These are phyloP conservation scores for Gracilinanus agilis DNA, from an alignment of 2,113 vertebrate species.

Conservation along the genomic window DNA sequence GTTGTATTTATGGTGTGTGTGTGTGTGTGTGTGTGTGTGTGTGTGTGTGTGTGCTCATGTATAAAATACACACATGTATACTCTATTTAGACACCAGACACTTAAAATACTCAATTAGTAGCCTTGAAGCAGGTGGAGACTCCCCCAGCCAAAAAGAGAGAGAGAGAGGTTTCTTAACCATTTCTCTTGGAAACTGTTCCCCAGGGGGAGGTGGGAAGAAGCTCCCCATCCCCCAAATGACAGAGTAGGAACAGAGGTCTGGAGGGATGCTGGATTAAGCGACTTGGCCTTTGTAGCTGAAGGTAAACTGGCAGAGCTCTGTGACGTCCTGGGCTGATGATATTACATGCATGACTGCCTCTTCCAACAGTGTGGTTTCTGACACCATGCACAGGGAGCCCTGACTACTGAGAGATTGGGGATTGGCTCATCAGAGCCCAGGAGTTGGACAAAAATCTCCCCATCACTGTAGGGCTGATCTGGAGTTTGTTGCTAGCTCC, in stretches of 20 bases:
- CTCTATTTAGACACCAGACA: not conserved
- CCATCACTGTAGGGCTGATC: constrained; percentile 36
- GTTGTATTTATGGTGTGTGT: not conserved
- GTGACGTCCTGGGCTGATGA: constrained; percentile 29
- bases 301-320: constrained; percentile 58
- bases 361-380: constrained; percentile 50
- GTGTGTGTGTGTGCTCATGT: not conserved
- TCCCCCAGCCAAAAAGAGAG: constrained; percentile 14
- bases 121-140: not conserved
- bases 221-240: constrained; percentile 24
- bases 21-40: not conserved
- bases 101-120: not conserved
- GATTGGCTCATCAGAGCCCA: constrained; percentile 21
- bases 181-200: constrained; percentile 33
- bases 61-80: not conserved
- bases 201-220: not conserved
- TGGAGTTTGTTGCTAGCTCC: constrained; percentile 31
- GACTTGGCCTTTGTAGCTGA: constrained; percentile 41
- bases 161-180: constrained; percentile 34
- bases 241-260: constrained; percentile 49
- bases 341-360: constrained; percentile 63
- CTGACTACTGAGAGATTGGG: constrained; percentile 46
- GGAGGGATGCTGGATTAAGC: constrained; percentile 38
- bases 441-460: constrained; percentile 51
- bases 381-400: constrained; percentile 51